These are phyloP conservation scores for Xiphophorus couchianus DNA, from an alignment of 2,113 vertebrate species.

Conservation along the genomic window DNA sequence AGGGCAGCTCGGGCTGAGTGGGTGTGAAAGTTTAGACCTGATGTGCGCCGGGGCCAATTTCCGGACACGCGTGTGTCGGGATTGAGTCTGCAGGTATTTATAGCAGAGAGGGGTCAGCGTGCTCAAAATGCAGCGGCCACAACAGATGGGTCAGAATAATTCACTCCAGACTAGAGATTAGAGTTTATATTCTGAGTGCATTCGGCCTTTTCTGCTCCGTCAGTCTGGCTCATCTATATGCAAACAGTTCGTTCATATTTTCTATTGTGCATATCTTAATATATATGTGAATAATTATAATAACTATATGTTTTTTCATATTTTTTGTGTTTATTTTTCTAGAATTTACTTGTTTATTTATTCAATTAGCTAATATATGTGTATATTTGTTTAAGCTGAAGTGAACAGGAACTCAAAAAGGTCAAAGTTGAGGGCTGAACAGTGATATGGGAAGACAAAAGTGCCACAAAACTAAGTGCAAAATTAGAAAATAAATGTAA, in stretches of 20 bases:
- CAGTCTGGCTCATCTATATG: background rate
- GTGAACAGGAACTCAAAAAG: too few species aligned
- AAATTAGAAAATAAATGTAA: background rate
- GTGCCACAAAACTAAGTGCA: background rate
- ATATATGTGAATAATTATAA: too few species aligned
- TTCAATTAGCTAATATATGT: too few species aligned
- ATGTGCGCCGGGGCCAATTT: slow-evolving; percentile 12
- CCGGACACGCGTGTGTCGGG: background rate
- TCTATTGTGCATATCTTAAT: too few species aligned
- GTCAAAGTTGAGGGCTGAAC: background rate
- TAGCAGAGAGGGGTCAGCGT: background rate
- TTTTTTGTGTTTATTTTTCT: too few species aligned
- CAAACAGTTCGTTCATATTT: background rate
- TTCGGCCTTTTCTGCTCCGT: background rate
- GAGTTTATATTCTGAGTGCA: background rate
- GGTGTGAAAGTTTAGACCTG: slow-evolving; percentile 52
- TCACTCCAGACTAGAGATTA: slow-evolving; percentile 6
- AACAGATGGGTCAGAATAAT: slow-evolving; percentile 2
- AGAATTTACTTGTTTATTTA: too few species aligned
- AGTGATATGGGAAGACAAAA: background rate
- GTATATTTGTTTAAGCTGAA: background rate
- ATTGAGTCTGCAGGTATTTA: background rate
- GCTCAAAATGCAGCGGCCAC: background rate
- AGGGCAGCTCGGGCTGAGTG: slow-evolving; percentile 78
- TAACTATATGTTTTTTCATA: too few species aligned